A percentile compares a stretch with the other conserved stretches of the same genome.
phyloP scores from a whole-genome alignment of 2,797 vertebrate genomes.

The Tamandua tetradactyla region DNA sequence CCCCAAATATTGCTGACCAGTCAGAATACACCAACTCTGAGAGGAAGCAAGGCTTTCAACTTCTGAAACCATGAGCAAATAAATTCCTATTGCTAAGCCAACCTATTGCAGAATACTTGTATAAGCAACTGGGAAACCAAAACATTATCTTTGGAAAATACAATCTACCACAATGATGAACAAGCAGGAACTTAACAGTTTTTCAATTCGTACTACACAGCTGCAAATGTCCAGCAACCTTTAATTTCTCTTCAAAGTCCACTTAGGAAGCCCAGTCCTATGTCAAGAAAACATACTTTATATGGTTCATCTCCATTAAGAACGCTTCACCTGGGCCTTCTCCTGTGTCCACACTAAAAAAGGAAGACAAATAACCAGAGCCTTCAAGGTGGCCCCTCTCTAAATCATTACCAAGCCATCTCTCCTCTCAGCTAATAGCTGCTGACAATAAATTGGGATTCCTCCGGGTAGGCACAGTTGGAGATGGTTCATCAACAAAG shows the following conservation, averaged over 20 bases:
- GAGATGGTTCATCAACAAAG: background rate
- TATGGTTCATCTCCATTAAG: background rate
- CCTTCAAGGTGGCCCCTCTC: background rate
- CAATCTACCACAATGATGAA: rapidly evolving
- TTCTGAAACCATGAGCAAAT: no score
- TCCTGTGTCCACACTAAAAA: background rate
- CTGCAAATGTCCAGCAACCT: rapidly evolving
- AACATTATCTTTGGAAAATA: background rate
- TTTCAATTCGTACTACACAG: rapidly evolving
- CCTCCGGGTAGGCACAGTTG: rapidly evolving
- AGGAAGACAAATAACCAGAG: background rate
- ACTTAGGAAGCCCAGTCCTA: background rate
- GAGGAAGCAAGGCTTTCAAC: no score
- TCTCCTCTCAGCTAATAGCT: background rate
- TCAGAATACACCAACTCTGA: no score
- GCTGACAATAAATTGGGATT: background rate
- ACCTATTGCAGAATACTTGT: no score
- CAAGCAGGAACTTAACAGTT: background rate
- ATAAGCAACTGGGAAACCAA: no score
- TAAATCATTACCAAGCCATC: background rate
- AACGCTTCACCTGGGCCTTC: rapidly evolving
- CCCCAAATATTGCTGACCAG: no score
- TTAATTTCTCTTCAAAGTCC: background rate
- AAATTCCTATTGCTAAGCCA: no score
- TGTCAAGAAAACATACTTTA: background rate